Base-by-base conservation (phyloP, 1,140 invertebrate genomes). In the Sipha flava region DNA sequence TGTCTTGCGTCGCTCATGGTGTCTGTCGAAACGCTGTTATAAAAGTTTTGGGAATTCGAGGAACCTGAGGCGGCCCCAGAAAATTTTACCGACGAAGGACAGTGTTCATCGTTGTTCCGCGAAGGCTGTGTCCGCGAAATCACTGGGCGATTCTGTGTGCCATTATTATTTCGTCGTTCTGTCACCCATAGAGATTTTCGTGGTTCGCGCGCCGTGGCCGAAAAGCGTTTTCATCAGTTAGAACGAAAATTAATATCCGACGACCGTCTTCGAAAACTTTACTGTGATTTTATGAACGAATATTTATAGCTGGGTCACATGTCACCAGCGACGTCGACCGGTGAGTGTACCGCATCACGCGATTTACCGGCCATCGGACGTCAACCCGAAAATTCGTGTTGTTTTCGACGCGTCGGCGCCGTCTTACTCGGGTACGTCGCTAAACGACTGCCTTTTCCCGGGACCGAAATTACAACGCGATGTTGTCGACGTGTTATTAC, bases 331-430 rank as follows among this genome's bases (percentile, higher is more conserved):
- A n/a, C n/a, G n/a, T n/a, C n/a, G n/a, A n/a, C n/a, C n/a, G n/a
- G n/a, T n/a, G n/a, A n/a, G n/a, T n/a, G n/a, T n/a, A n/a, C n/a
- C n/a, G n/a, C n/a, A n/a, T n/a, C n/a, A n/a, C 77, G 59, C 81
- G 16, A 82, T 86, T 1, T 45, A 83, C 18, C 81, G 82, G 29
- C 59, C 62, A 0, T 37, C 43, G 0, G 84, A 81, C n/a, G n/a
- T 23, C 1, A 85, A 82, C 0, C 84, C 84, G 0, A 84, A 83
- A 75, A 23, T 84, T 2, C 79, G 85, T 23, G 82, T 84, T 23
- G 85, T 86, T 4, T 86, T 87, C 62, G 84, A 87, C 72, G 85
- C 83, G 7, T 85, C 84, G 0, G 77, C 79, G 6, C 82, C 82
- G 37, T 81, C 81, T 16, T 81, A 81, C 57, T 80, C 9, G 21